Percentiles rank a stretch among this genome's conserved stretches.
Evolutionary conservation across 2,888 invertebrate genomes (phyloP).

Genomic region (Agrypnus murinus): DNA sequence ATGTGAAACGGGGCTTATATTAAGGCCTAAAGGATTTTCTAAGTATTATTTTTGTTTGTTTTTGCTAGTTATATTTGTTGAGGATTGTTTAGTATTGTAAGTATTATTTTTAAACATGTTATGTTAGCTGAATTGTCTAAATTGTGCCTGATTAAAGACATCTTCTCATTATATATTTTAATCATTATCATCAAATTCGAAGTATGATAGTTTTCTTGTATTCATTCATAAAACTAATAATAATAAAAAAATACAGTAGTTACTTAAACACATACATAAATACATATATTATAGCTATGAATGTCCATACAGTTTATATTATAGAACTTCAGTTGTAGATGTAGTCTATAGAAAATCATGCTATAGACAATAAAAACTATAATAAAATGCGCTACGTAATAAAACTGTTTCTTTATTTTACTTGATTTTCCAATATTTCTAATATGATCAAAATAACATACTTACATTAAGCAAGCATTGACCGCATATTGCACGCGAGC

Average conservation of each 20-base stretch:
- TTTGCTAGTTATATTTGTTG: constrained; percentile 41
- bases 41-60: constrained; percentile 35
- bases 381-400: constrained; percentile 19
- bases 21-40: neutral
- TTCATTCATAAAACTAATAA: constrained; percentile 27
- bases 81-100: constrained; percentile 44
- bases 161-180: constrained; percentile 6
- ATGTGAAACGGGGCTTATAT: no score
- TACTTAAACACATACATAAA: constrained; percentile 47
- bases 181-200: constrained; percentile 4
- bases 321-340: constrained; percentile 40
- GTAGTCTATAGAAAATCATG: constrained; percentile 46
- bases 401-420: neutral
- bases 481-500: constrained; percentile 44
- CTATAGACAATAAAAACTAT: constrained; percentile 49
- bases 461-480: constrained; percentile 30
- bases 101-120: constrained; percentile 18
- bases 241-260: constrained; percentile 30
- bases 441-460: neutral
- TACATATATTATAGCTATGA: constrained; percentile 42
- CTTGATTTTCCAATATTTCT: neutral
- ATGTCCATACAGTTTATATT: constrained; percentile 47
- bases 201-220: constrained; percentile 16
- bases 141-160: constrained; percentile 39
- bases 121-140: constrained; percentile 31